Base-by-base conservation (phyloP, 2,888 invertebrate genomes). In the Ariolimax columbianus region DNA sequence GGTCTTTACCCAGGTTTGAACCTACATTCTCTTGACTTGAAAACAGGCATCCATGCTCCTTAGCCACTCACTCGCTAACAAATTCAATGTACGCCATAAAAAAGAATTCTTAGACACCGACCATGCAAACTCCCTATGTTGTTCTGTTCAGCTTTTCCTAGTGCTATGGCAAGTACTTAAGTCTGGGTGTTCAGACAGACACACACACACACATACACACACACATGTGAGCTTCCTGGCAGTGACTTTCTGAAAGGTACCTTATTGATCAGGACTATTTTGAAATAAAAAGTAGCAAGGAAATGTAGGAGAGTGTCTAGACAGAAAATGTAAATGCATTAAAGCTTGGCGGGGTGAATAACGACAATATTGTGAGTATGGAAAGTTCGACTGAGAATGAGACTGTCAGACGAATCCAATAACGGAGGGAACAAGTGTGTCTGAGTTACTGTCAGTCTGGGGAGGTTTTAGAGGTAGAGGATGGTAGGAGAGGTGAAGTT, bases 241-340 rank as follows among this genome's bases (percentile, higher is more conserved):
- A 72, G 47, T 33, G 63, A 63, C 63, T 59, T 26, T 63, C 40
- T 63, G 40, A 36, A 78, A 78, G 63, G 59, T 78, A 63, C 78
- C 38, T 78, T 78, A 78, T 59, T 78, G 78, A 78, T 78, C 59
- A 26, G 33, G n/a, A 63, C 38, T 59, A 78, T 36, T 40, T 23
- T 23, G 23, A 47, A 47, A 47, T 47, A 38, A 55, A 78, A 59
- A 26, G 63, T 63, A 63, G 63, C 38, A 63, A 40, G 63, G 63
- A 78, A 78, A 78, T 78, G 59, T 30, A 63, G 63, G 38, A 47
- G 23, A 30, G 63, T 63, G 63, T 63, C 78, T 78, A 63, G 78
- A 78, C 78, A 78, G 78, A 78, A 63, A 78, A 78, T 63, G 63
- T 63, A 75, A 75, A 75, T 51, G 75, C 30, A 75, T 75, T 75